phyloP scores from a whole-genome alignment of 2,113 vertebrate species.

The Nothobranchius furzeri region DNA sequence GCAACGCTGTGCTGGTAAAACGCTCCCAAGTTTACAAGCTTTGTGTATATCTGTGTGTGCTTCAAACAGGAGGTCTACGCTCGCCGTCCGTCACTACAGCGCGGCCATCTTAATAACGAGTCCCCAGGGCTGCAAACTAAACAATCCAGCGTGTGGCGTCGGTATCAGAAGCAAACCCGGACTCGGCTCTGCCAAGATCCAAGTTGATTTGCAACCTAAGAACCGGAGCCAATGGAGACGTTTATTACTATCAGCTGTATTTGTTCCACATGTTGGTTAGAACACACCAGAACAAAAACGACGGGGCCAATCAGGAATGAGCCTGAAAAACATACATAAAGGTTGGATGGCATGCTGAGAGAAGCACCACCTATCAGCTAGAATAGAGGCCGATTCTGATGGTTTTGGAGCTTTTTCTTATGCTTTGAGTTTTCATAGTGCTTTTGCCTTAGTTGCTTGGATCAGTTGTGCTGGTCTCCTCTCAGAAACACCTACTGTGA shows the following conservation, averaged over 20 bases:
- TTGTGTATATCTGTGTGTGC: background rate
- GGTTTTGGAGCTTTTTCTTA: no score
- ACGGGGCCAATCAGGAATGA: background rate
- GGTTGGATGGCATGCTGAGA: no score
- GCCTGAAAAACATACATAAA: background rate
- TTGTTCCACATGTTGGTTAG: constrained; percentile 3
- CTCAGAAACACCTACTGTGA: no score
- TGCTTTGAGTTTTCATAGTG: background rate
- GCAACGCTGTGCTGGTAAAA: constrained; percentile 59
- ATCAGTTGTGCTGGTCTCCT: no score
- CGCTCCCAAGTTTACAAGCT: constrained; percentile 58
- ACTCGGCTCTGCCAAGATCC: background rate
- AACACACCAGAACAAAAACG: background rate
- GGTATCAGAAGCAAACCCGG: constrained; percentile 6
- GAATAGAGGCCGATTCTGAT: no score
- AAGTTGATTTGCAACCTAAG: constrained; percentile 1
- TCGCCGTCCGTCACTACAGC: constrained; percentile 20
- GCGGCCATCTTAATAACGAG: constrained; percentile 20
- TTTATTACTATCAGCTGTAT: constrained; percentile 16
- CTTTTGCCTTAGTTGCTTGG: background rate
- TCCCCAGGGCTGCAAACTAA: background rate
- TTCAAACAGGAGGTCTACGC: constrained; percentile 10
- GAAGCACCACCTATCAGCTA: no score
- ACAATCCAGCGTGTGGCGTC: background rate
- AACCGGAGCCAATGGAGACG: background rate